These are phyloP conservation scores for Stichopus horrens DNA, from an alignment of 53 echinoderm and acorn worm genomes.

Conservation along the genomic window DNA sequence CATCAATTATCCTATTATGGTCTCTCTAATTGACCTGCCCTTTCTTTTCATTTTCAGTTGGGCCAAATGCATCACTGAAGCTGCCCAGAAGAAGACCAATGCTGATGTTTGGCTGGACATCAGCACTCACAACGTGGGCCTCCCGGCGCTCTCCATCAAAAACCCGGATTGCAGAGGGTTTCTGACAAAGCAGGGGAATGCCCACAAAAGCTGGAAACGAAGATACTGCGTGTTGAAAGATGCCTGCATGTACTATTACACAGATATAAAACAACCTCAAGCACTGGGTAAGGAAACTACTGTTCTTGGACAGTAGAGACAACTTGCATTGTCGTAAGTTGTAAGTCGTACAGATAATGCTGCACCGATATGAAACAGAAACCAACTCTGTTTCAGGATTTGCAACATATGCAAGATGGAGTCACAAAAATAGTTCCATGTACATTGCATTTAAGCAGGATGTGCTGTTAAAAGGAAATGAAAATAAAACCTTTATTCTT, in stretches of 20 bases:
- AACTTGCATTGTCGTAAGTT: too few species aligned
- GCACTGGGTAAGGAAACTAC: slow-evolving; percentile 68
- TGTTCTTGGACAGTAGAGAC: too few species aligned
- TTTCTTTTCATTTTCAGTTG: slow-evolving; percentile 56
- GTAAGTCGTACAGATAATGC: slow-evolving; percentile 53
- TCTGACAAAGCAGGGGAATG: slow-evolving; percentile 74
- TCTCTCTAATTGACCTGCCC: neutral
- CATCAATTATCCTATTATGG: too few species aligned
- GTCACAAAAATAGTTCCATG: too few species aligned
- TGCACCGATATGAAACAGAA: slow-evolving; percentile 74
- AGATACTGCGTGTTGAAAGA: slow-evolving; percentile 95
- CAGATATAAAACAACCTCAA: slow-evolving; percentile 74
- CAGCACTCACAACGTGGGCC: slow-evolving; percentile 92
- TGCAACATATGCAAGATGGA: too few species aligned
- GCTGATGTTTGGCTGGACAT: slow-evolving; percentile 89
- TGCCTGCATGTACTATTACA: slow-evolving; percentile 86
- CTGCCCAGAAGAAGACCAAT: slow-evolving; percentile 75
- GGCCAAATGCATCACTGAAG: slow-evolving; percentile 82
- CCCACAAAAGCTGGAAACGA: slow-evolving; percentile 69
- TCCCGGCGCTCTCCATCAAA: slow-evolving; percentile 88
- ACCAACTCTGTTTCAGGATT: neutral
- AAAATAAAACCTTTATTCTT: too few species aligned
- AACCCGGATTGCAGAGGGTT: slow-evolving; percentile 86
- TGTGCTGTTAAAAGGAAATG: too few species aligned
- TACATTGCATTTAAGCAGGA: too few species aligned